Base-by-base conservation (phyloP, 2,888 invertebrate genomes). In the Diaprepes abbreviatus region DNA sequence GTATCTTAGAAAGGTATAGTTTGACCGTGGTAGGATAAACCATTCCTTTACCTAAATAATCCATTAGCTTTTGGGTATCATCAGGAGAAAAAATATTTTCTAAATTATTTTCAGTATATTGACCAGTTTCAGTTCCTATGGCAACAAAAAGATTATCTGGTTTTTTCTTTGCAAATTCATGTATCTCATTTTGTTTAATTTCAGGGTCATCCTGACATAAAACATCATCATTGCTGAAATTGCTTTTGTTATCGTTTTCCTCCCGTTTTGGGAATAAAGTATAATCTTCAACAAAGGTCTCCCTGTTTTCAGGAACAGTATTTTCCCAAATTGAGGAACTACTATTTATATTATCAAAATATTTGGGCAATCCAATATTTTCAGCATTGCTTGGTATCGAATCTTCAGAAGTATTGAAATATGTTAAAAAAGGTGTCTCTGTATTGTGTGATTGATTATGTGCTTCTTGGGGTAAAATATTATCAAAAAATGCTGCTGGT, bases 401-500 rank as follows among this genome's bases (percentile, higher is more conserved):
- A 17, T 21, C 19, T 16, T 16, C 9, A 33, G 38, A 31, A 28
- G 70, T 62, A 57, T 71, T 69, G 64, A 74, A 72, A 59, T 74
- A 70, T 35, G 72, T 70, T 12, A 69, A 28, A 10, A 43, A 35
- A 3, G 63, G 52, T 38, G 36, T 65, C 14, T 50, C 24, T 6
- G 35, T 24, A 19, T 17, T 12, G 10, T 31, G 5, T 31, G 17
- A 2, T 21, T 14, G 10, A 7, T 40, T 2, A 21, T 24, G 12
- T 28, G 17, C 54, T 33, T 55, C 52, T 14, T 24, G n/a, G 19
- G 66, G 54, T 2, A 64, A 55, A 31, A 77, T 67, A 57, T 65
- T 76, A 76, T 81, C 81, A 71, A 81, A 82, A 74, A 81, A 81
- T 66, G 74, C 58, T 21, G 73, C 68, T 48, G 50, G 19, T 65